phyloP scores from a whole-genome alignment of 2,888 invertebrate genomes.

The Baronia brevicornis region DNA sequence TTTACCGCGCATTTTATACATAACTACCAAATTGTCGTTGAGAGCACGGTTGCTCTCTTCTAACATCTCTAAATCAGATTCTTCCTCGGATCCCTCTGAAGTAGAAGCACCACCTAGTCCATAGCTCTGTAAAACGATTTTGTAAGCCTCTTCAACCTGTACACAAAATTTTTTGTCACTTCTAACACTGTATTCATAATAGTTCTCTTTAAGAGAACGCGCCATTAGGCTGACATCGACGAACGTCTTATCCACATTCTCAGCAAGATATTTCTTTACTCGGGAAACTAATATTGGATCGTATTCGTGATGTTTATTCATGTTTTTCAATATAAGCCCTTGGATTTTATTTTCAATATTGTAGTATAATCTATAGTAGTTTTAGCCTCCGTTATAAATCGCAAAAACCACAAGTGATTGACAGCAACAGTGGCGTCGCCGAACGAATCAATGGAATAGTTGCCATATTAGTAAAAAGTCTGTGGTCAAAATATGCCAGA shows the following conservation, averaged over 20 bases:
- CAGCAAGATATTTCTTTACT: conserved; percentile 85
- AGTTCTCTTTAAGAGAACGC: conserved; percentile 82
- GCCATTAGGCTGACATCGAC: conserved; percentile 91
- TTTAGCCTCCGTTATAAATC: conserved; percentile 32
- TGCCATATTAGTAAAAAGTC: conserved; percentile 31
- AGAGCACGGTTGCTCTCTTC: conserved; percentile 87
- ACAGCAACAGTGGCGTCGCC: conserved; percentile 41
- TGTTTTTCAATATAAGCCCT: conserved; percentile 31
- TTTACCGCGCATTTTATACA: conserved; percentile 70
- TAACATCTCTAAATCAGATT: conserved; percentile 82
- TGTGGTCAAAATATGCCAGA: conserved; percentile 20
- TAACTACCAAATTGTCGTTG: conserved; percentile 70
- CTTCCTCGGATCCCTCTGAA: conserved; percentile 76
- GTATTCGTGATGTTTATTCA: conserved; percentile 69
- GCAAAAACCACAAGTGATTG: conserved; percentile 44
- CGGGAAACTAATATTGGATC: conserved; percentile 77
- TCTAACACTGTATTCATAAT: conserved; percentile 85
- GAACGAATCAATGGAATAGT: conserved; percentile 48
- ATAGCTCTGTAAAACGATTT: conserved; percentile 81
- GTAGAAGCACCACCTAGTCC: conserved; percentile 77
- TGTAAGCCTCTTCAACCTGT: conserved; percentile 85
- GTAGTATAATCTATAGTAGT: conserved; percentile 14
- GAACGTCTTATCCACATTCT: conserved; percentile 86
- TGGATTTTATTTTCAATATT: too few relatives aligned
- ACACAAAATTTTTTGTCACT: conserved; percentile 87